Evolutionary conservation across 2,797 vertebrate genomes (phyloP), one percentile per base, ranked within the genome.

Genomic region (Cossypha polioptera): DNA sequence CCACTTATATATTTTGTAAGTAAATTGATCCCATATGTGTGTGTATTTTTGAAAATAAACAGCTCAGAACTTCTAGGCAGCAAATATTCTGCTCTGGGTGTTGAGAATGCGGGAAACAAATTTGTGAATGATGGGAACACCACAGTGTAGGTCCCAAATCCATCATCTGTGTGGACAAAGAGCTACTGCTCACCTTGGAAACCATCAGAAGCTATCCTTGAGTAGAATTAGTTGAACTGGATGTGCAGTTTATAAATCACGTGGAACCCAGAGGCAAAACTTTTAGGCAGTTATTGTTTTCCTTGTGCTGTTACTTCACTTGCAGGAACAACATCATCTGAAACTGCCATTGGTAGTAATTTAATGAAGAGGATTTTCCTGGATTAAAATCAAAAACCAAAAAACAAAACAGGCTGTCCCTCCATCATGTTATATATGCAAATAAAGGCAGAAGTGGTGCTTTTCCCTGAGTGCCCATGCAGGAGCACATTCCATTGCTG

Each of bases 401-500:
- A 51, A 53, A 42, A 48, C 7, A 28, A 17, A 14, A 16, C 5
- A 59, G 58, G 20, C 62, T 29, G 24, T 25, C 45, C 25, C 9
- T 53, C 61, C 45, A 8, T 71, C 3, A 1, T 24, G 13, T 38
- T 59, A 9, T 20, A 16, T 7, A 58, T 63, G 66, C 57, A 84
- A 16, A 86, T 35, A 19, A 51, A 72, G 69, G 57, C 13, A 22
- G 36, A 47, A 22, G 40, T 47, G 48, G n/a, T 79, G 65, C 61
- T 67, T 83, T 59, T 51, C 72, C 73, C 13, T 62, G 51, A 59
- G 31, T 66, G 68, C 13, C 77, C 85, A 7, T 53, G 42, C 53
- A 59, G 75, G 61, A 83, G 54, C 83, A 84, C 95, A 90, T 95
- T 94, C 94, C 88, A 14, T 11, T 51, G 94, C 91, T 88, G 84